Conservation (phyloP, 1,140 invertebrate species). For the Drosophila arawakana region DNA sequence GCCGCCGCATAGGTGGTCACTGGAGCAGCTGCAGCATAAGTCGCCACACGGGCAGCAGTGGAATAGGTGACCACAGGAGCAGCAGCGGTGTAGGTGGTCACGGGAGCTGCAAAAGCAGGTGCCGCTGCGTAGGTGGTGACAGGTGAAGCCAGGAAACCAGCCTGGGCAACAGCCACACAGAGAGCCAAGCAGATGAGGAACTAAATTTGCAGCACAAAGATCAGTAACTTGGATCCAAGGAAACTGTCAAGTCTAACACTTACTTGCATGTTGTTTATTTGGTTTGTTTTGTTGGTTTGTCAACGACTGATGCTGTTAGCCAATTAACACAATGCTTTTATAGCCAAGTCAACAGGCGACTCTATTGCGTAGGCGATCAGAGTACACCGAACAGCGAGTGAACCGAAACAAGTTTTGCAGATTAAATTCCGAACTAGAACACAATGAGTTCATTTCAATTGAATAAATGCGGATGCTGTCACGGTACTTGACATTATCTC, state of each 20-base stretch:
- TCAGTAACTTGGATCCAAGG: neutral
- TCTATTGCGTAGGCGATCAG: slow-evolving; percentile 22
- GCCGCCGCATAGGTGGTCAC: slow-evolving; percentile 43
- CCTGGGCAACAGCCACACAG: slow-evolving; percentile 56
- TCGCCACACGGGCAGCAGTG: slow-evolving; percentile 25
- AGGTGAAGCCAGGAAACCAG: slow-evolving; percentile 42
- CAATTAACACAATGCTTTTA: slow-evolving; percentile 41
- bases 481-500: slow-evolving; percentile 27
- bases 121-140: slow-evolving; percentile 44
- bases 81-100: slow-evolving; percentile 1
- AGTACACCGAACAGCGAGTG: neutral
- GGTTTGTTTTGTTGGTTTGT: slow-evolving; percentile 32
- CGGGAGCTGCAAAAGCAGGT: slow-evolving; percentile 22
- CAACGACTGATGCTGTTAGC: slow-evolving; percentile 44
- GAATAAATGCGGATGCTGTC: slow-evolving; percentile 47
- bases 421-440: slow-evolving; percentile 38
- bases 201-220: slow-evolving; percentile 14
- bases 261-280: slow-evolving; percentile 53
- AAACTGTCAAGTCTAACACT: slow-evolving; percentile 17
- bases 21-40: slow-evolving; percentile 17
- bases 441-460: slow-evolving; percentile 26
- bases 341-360: slow-evolving; percentile 14
- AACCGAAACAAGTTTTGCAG: slow-evolving; percentile 39
- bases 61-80: slow-evolving; percentile 42
- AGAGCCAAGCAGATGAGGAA: slow-evolving; percentile 59